Base-by-base conservation (phyloP, 2,797 vertebrate species). In the Erpetoichthys calabaricus region DNA sequence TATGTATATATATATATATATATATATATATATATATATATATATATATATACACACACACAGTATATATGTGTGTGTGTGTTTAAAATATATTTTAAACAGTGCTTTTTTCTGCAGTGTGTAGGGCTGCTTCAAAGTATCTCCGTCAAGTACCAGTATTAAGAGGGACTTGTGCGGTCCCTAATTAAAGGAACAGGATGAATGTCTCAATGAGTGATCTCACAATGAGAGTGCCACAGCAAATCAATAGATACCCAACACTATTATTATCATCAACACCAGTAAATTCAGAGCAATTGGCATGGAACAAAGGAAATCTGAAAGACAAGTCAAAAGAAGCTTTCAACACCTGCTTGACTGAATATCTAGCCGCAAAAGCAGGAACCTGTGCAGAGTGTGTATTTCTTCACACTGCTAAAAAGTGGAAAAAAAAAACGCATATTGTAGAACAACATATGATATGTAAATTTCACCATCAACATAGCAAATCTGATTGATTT, bases 121-220 rank as follows among this genome's bases (percentile, higher is more conserved):
- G 45, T 60, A 62, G 43, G 55, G 57, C 53, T 64, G 65, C 61
- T 53, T 65, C 59, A 62, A 62, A 67, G 57, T 59, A 79, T 66
- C 73, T 74, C 70, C 75, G 74, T 77, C 68, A 67, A 75, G 71
- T 58, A 65, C 51, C 64, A 45, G 62, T 64, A 53, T 65, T 66
- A 75, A 70, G 71, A 75, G 72, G 75, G 72, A 67, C 76, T 67
- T 60, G 73, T 67, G 63, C 67, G 65, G 63, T 65, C 74, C 77
- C 76, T 85, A 82, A 85, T 85, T 82, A 82, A 79, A 80, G 75
- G 69, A 71, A 72, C 72, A 70, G 70, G 67, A 78, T 75, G 74
- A 80, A 72, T 73, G 73, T 79, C 74, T 65, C 81, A 74, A 69
- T 73, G 73, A 77, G 78, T 73, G 76, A 81, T 77, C 75, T 75